Evolutionary conservation across 64 coral and sea anemone genomes (phyloP), one percentile per base, ranked within the genome.

Genomic region (Stylophora pistillata): DNA sequence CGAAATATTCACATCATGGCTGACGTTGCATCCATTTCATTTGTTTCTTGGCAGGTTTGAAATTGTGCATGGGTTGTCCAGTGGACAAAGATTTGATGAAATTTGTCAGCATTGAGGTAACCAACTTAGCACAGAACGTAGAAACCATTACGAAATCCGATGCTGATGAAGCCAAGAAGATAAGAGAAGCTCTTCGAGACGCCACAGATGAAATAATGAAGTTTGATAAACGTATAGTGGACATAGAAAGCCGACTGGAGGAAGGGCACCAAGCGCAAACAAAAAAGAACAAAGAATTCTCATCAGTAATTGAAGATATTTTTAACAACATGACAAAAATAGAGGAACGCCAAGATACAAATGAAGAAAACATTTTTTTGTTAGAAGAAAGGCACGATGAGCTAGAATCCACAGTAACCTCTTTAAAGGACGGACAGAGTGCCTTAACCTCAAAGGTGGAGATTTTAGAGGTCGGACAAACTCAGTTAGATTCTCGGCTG

Each of bases 1-100:
- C n/a, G n/a, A n/a, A n/a, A n/a, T n/a, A n/a, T n/a, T n/a, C 5
- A 28, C 9, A 81, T 29, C 10, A 0, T 15, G 3, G 14, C 11
- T 14, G 9, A 28, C 14, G 37, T 81, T 13, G 3, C 13, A 31
- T 13, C 2, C 37, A 20, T 20, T 89, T 72, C 10, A 34, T 32
- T 37, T 9, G 11, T 92, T 65, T 10, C 78, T 31, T 90, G 78
- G 5, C 55, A 95, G 93, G 93, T 23, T 81, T 95, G 27, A 33
- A 54, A 62, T 33, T 95, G 47, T 95, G 93, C 60, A 74, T 95
- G 75, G 93, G 93, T 15, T 55, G 66, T 15, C 74, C 87, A 31
- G 84, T 95, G 25, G 93, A 95, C 58, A 85, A 75, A 65, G 77
- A 79, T 33, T 52, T 95, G 6, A 62, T 95, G 62, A 91, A 88